phyloP scores from a whole-genome alignment of 2,113 vertebrate species.

The Macrotis lagotis region DNA sequence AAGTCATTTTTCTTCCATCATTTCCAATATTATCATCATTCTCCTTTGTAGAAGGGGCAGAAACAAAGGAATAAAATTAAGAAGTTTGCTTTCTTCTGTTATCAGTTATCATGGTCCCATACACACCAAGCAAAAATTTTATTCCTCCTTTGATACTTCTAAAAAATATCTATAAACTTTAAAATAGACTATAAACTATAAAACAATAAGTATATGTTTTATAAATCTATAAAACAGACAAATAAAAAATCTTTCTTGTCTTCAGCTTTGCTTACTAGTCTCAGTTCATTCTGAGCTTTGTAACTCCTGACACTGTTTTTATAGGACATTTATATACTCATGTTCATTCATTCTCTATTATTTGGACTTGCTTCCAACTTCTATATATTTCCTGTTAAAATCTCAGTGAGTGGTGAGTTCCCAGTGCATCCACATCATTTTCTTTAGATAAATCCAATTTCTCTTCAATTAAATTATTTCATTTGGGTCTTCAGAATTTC shows the following conservation, averaged over 20 bases:
- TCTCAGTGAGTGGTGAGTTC: background rate
- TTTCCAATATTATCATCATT: background rate
- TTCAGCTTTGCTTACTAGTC: background rate
- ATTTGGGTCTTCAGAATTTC: background rate
- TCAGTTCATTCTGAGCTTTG: background rate
- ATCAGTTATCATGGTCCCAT: background rate
- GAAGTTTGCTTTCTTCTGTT: background rate
- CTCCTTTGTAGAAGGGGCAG: background rate
- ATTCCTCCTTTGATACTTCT: background rate
- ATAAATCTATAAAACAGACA: background rate
- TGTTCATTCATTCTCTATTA: background rate
- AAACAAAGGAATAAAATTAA: background rate
- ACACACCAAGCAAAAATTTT: background rate
- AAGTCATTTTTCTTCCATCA: background rate
- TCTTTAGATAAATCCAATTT: background rate
- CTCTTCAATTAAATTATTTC: background rate
- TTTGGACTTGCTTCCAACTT: background rate
- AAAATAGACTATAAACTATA: no score
- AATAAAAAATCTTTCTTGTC: background rate
- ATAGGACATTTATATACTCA: background rate
- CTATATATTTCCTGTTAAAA: background rate
- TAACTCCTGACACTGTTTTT: background rate
- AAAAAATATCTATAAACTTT: no score
- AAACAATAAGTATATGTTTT: no score
- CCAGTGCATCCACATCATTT: background rate